Evolutionary conservation across 2,113 vertebrate species (phyloP), one percentile per base, ranked within the genome.

Genomic region (Pseudolaguvia tuberculata): DNA sequence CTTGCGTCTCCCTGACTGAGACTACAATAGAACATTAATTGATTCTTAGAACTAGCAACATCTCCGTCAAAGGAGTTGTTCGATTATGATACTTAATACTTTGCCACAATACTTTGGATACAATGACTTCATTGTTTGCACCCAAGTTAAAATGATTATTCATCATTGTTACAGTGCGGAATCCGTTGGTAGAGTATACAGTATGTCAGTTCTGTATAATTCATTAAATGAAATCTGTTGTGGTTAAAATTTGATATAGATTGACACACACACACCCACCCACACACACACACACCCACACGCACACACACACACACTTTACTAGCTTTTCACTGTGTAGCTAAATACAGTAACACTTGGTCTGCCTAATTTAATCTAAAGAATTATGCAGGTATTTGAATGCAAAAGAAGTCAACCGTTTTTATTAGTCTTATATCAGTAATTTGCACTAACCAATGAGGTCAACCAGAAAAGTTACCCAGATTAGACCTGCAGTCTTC

Each of bases 21-120:
- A 15, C 75, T 55, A 52, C 23, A 70, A 70, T 55, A 70, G 52
- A 70, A n/a, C 21, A 63, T 10, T 18, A 66, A 66, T 67, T 48
- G 45, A 29, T 45, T 77, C 63, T 29, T 9, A 17, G 62, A 65
- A 65, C 39, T 65, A 65, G 12, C 14, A 48, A 65, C 27, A 65
- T 53, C 27, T 11, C 23, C 6, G 13, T 23, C 18, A 27, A 21
- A 63, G 31, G 35, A 63, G 53, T 63, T 21, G 42, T 31, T 18
- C 8, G 70, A n/a, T 56, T 65, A 48, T 62, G 20, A 61, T 48
- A 66, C 23, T 48, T 25, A 66, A 48, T 48, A 66, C 63, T 10
- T 5, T 23, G 63, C 47, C 14, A 66, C 15, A n/a, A n/a, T n/a
- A n/a, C n/a, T n/a, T n/a, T 48, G 25, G 42, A 66, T 66, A 66